Percentiles rank a stretch among this genome's conserved stretches.
These are phyloP conservation scores for Pachliopta kotzebuea DNA, from an alignment of 2,888 invertebrate genomes.

Conservation along the genomic window DNA sequence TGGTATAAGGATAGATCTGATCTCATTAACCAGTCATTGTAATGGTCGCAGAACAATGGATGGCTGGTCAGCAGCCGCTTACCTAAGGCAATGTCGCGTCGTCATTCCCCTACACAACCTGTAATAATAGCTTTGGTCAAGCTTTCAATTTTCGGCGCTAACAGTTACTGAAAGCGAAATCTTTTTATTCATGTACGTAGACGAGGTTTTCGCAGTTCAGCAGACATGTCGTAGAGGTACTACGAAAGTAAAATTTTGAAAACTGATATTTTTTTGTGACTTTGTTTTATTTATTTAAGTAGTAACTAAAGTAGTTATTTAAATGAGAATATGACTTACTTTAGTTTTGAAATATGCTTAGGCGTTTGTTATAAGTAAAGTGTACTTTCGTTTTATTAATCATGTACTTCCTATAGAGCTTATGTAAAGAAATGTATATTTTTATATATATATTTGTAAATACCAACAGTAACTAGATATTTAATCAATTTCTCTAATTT, in stretches of 20 bases:
- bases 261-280: neutral
- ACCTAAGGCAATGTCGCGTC: conserved; percentile 46
- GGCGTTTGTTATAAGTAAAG: too few relatives aligned
- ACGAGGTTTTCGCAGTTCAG: neutral
- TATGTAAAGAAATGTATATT: too few relatives aligned
- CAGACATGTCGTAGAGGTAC: conserved; percentile 19
- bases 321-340: too few relatives aligned
- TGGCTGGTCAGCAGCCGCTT: conserved; percentile 48
- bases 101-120: conserved; percentile 47
- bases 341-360: too few relatives aligned
- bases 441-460: too few relatives aligned
- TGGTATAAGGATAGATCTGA: conserved; percentile 71
- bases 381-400: too few relatives aligned
- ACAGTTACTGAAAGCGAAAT: neutral
- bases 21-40: conserved; percentile 80
- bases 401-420: too few relatives aligned
- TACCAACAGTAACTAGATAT: too few relatives aligned
- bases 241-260: neutral
- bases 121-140: conserved; percentile 25
- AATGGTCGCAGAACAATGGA: conserved; percentile 58
- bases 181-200: neutral
- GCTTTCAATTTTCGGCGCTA: conserved; percentile 16
- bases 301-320: too few relatives aligned
- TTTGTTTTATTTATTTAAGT: too few relatives aligned
- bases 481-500: too few relatives aligned